Evolutionary conservation across 1,140 invertebrate genomes (phyloP).

Genomic region (Lepidurus couesii): DNA sequence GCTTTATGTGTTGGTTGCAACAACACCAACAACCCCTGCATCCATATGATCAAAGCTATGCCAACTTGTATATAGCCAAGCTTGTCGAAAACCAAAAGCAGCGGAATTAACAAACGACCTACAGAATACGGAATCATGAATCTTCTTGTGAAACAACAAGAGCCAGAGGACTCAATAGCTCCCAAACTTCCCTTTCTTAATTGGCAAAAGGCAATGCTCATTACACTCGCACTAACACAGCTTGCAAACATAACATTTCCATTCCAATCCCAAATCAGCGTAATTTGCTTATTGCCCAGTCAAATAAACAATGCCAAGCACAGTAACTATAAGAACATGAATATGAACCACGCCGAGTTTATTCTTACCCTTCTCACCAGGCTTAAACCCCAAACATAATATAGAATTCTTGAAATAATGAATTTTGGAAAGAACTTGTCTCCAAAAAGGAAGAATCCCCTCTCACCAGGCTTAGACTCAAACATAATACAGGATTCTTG

Average conservation of each 20-base stretch:
- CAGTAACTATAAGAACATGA: neutral
- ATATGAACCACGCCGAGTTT: too few relatives aligned
- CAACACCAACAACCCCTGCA: neutral
- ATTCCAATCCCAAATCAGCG: neutral
- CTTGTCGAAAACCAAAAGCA: neutral
- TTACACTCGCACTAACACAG: neutral
- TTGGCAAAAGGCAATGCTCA: slow-evolving; percentile 12
- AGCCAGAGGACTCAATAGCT: neutral
- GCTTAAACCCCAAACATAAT: too few relatives aligned
- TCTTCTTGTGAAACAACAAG: neutral
- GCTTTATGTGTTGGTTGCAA: slow-evolving; percentile 8
- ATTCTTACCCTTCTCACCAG: too few relatives aligned
- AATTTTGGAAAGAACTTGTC: too few relatives aligned
- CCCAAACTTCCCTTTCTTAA: neutral
- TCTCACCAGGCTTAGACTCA: too few relatives aligned
- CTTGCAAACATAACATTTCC: neutral
- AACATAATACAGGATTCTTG: too few relatives aligned
- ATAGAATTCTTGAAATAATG: too few relatives aligned
- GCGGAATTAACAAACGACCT: slow-evolving; percentile 11
- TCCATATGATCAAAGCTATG: neutral
- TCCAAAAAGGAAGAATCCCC: too few relatives aligned
- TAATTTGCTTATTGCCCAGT: neutral
- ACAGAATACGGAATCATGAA: neutral
- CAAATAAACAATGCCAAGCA: neutral
- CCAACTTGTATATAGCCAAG: neutral